phyloP scores from a whole-genome alignment of 2,888 invertebrate species.

The Microctonus aethiopoides region DNA sequence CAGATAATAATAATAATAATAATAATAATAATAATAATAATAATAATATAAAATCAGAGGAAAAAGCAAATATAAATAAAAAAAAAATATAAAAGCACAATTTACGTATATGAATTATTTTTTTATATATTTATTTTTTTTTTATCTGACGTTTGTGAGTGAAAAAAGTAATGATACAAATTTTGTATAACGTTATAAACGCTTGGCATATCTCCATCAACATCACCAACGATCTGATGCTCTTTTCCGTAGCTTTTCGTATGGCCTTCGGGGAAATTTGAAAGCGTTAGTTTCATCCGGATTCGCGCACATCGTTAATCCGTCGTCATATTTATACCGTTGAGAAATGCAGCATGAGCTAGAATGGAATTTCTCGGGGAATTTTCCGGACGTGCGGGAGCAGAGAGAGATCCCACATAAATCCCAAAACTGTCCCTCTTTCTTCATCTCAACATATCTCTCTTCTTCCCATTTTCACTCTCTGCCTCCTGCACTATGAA shows the following conservation, averaged over 20 bases:
- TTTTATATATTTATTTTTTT: too few species aligned
- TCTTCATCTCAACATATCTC: not conserved
- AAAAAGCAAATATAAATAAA: too few species aligned
- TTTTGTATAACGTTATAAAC: too few species aligned
- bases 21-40: not conserved
- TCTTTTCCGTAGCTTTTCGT: not conserved
- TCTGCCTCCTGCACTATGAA: not conserved
- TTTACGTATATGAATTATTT: too few species aligned
- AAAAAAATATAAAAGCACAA: too few species aligned
- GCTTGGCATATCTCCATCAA: not conserved
- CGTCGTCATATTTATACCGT: slow-evolving; percentile 15
- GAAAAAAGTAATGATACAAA: too few species aligned
- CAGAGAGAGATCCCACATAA: not conserved
- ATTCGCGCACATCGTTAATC: slow-evolving; percentile 21
- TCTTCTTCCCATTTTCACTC: not conserved
- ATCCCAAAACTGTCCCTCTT: not conserved
- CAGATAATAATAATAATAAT: not conserved
- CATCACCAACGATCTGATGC: not conserved
- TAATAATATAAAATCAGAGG: not conserved
- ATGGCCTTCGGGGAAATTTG: slow-evolving; percentile 29
- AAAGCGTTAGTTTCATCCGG: slow-evolving; percentile 27
- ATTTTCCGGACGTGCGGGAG: not conserved
- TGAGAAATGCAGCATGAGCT: not conserved
- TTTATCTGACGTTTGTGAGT: too few species aligned
- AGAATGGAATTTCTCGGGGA: slow-evolving; percentile 13